These are phyloP conservation scores for Zaprionus capensis DNA, from an alignment of 1,140 invertebrate species.

Conservation along the genomic window DNA sequence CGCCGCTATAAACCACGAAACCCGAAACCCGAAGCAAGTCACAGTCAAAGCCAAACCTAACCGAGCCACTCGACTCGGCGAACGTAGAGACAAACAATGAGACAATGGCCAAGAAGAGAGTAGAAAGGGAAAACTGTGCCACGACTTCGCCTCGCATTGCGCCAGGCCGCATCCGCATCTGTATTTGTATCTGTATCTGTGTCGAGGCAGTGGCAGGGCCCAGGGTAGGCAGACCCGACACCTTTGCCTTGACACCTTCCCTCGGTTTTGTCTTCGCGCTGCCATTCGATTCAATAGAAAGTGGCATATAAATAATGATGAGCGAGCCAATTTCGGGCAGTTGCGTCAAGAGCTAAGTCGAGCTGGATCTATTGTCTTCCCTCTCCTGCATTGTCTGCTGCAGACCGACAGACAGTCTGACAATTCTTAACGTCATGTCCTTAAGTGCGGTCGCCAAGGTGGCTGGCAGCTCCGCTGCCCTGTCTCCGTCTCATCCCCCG, in stretches of 20 bases:
- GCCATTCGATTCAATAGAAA: constrained; percentile 68
- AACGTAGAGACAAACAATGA: constrained; percentile 50
- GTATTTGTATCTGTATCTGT: constrained; percentile 22
- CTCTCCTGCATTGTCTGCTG: constrained; percentile 45
- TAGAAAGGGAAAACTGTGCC: constrained; percentile 66
- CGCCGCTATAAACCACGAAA: constrained; percentile 68
- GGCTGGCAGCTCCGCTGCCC: constrained; percentile 43
- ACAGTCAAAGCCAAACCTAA: constrained; percentile 3
- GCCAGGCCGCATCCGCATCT: constrained; percentile 23
- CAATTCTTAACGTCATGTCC: constrained; percentile 32
- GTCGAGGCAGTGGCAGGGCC: neutral
- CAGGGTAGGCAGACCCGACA: constrained; percentile 53
- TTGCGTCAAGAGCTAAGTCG: constrained; percentile 70
- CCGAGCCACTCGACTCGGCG: constrained; percentile 57
- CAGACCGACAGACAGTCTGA: constrained; percentile 45
- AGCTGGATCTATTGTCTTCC: constrained; percentile 47
- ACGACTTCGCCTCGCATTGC: constrained; percentile 53
- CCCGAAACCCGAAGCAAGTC: neutral
- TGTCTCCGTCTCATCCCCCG: neutral
- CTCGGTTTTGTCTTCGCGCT: constrained; percentile 36
- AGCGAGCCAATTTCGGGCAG: constrained; percentile 76
- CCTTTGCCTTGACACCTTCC: constrained; percentile 76
- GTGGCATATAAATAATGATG: constrained; percentile 79
- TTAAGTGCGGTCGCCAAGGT: constrained; percentile 73
- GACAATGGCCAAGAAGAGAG: constrained; percentile 51